Conservation (phyloP, 2,888 invertebrate species). For the Spatulosminthurus flaviceps region DNA sequence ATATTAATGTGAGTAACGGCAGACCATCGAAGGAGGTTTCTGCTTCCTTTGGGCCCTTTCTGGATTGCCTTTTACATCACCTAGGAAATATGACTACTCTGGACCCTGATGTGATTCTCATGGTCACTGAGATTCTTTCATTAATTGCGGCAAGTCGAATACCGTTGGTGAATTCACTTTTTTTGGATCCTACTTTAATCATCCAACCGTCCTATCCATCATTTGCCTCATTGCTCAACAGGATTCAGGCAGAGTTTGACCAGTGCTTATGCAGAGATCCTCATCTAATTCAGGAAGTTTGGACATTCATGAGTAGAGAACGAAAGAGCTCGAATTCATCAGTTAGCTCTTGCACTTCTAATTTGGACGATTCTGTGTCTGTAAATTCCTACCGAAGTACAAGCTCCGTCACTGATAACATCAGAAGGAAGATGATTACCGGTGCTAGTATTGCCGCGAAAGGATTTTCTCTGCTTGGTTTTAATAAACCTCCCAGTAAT, state of each 20-base stretch:
- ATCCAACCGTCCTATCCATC: slow-evolving; percentile 62
- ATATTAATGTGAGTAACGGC: slow-evolving; percentile 50
- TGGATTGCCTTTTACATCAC: slow-evolving; percentile 58
- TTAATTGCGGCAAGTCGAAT: slow-evolving; percentile 58
- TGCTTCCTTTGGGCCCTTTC: slow-evolving; percentile 60
- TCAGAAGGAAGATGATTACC: slow-evolving; percentile 32
- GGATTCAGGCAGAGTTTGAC: slow-evolving; percentile 59
- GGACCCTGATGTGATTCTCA: slow-evolving; percentile 57
- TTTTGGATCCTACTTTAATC: slow-evolving; percentile 59
- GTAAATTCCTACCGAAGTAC: neutral
- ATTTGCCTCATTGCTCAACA: slow-evolving; percentile 58
- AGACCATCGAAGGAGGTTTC: slow-evolving; percentile 18
- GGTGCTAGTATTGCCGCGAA: slow-evolving; percentile 36
- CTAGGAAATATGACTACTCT: slow-evolving; percentile 53
- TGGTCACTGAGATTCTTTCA: slow-evolving; percentile 60
- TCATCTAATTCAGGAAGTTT: slow-evolving; percentile 51
- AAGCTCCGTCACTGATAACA: slow-evolving; percentile 13
- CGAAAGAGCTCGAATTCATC: slow-evolving; percentile 37
- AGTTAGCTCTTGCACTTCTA: slow-evolving; percentile 19
- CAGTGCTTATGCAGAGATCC: slow-evolving; percentile 50
- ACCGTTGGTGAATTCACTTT: slow-evolving; percentile 57
- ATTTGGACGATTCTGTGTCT: slow-evolving; percentile 24
- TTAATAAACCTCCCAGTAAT: neutral
- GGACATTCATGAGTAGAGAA: slow-evolving; percentile 50
- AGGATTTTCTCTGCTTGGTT: slow-evolving; percentile 28